Percentiles rank a stretch among this genome's conserved stretches.
These are phyloP conservation scores for Zaprionus ghesquierei DNA, from an alignment of 1,140 invertebrate genomes.

Conservation along the genomic window DNA sequence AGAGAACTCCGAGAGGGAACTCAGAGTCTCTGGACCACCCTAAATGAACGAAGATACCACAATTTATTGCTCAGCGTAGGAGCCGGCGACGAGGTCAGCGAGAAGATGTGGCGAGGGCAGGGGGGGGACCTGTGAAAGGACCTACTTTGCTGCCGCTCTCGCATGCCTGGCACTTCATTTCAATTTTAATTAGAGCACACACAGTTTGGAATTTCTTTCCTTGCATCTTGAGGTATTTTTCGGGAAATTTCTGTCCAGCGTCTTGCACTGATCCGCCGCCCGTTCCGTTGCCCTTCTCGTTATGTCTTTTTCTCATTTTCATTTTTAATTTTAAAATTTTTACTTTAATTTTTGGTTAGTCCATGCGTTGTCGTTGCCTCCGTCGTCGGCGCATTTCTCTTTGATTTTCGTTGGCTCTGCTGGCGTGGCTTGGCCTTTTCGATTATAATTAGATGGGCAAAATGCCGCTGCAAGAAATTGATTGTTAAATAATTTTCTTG, in stretches of 20 bases:
- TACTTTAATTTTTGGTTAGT: slow-evolving; percentile 29
- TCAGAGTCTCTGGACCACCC: slow-evolving; percentile 53
- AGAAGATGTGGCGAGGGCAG: neutral
- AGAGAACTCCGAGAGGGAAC: neutral
- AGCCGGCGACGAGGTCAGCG: neutral
- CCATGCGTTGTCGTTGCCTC: slow-evolving; percentile 19
- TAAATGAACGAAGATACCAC: slow-evolving; percentile 22
- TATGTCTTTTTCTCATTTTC: slow-evolving; percentile 13
- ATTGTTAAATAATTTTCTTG: slow-evolving; percentile 74
- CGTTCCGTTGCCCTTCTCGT: neutral
- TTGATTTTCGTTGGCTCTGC: slow-evolving; percentile 34
- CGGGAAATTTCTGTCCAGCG: slow-evolving; percentile 12
- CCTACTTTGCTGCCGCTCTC: slow-evolving; percentile 41
- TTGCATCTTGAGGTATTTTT: neutral
- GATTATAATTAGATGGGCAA: slow-evolving; percentile 80
- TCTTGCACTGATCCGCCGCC: neutral
- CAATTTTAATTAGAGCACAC: slow-evolving; percentile 78
- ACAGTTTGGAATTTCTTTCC: slow-evolving; percentile 51
- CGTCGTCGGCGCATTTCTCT: slow-evolving; percentile 53
- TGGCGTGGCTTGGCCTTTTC: slow-evolving; percentile 10
- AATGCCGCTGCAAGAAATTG: slow-evolving; percentile 73
- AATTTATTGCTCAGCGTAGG: slow-evolving; percentile 57
- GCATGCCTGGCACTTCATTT: slow-evolving; percentile 67
- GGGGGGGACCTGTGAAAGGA: slow-evolving; percentile 44
- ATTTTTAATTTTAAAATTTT: slow-evolving; percentile 23